Base-by-base conservation (phyloP, 2,888 invertebrate species). In the Caenorhabditis sp. region DNA sequence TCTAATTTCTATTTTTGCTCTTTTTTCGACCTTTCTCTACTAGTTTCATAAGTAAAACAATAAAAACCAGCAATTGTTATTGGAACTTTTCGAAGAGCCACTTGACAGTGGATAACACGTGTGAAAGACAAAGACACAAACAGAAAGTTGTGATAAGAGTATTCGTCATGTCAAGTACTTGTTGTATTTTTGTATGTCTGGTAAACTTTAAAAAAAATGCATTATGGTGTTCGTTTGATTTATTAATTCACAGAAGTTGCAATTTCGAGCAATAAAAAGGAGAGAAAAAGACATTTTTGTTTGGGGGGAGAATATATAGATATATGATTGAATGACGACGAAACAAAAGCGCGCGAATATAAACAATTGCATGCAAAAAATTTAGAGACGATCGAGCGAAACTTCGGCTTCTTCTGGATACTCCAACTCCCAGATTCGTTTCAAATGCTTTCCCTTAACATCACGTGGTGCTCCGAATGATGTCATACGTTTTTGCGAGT, bases 401-500 rank as follows among this genome's bases (percentile, higher is more conserved):
- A 75, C 71, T 62, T 82, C 82, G 54, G 82, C 81, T 64, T 81
- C 82, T 80, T 78, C 83, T 61, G 86, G 86, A 64, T 87, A 86
- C 72, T 86, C 85, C 71, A 87, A 70, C 61, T 86, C 86, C 86
- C 86, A 86, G 76, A 86, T 85, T 75, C 86, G 77, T 80, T 88
- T 87, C 73, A 87, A 78, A 76, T 88, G 87, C 78, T 87, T 88
- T 70, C 84, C 85, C 75, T 85, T 85, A 54, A 87, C 87, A 80
- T 87, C 87, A 70, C 88, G 81, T 31, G 84, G 82, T 21, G 85
- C 81, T 69, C 87, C 87, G 81, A 87, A 87, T 62, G 78, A 76
- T 64, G 87, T 87, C 83, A 83, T 84, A 57, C 78, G 74, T 80
- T 84, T 86, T 81, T 87, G 87, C 17, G 86, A 87, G 79, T 88